Conservation (phyloP, 2,797 vertebrate species). For the Lagodon rhomboides region DNA sequence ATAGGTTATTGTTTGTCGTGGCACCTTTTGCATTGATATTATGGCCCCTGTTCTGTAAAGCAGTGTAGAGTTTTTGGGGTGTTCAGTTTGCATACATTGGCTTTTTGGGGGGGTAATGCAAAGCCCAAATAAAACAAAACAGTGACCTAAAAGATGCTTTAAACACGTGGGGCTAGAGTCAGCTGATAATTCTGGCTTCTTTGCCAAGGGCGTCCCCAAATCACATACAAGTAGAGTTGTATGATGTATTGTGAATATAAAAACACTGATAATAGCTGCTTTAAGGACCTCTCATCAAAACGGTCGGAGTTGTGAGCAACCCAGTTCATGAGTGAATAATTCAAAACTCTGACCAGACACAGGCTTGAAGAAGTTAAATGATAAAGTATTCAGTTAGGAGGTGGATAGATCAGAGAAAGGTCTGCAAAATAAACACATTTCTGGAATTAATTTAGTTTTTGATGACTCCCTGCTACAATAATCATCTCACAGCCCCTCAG, state of each 20-base stretch:
- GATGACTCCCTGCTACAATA: neutral
- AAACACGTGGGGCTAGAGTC: neutral
- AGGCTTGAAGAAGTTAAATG: neutral
- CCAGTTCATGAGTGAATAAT: no score
- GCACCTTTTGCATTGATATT: neutral
- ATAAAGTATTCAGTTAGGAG: neutral
- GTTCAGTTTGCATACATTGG: no score
- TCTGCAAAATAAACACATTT: neutral
- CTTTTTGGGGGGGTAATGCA: no score
- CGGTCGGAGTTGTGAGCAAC: neutral
- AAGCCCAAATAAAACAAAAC: neutral
- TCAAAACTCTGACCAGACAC: neutral
- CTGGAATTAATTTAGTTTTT: neutral
- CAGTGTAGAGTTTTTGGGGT: neutral
- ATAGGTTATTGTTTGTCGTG: slow-evolving; percentile 10
- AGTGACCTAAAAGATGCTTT: neutral
- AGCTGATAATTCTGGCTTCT: no score
- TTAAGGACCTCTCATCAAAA: neutral
- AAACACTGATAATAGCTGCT: neutral
- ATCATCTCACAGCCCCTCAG: neutral
- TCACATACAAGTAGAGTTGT: neutral
- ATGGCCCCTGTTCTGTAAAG: neutral
- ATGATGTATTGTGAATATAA: neutral
- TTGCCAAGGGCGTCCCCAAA: neutral
- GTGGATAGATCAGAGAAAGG: neutral